Evolutionary conservation across 2,888 invertebrate genomes (phyloP), one percentile per base, ranked within the genome.

Genomic region (Noctua janthe): DNA sequence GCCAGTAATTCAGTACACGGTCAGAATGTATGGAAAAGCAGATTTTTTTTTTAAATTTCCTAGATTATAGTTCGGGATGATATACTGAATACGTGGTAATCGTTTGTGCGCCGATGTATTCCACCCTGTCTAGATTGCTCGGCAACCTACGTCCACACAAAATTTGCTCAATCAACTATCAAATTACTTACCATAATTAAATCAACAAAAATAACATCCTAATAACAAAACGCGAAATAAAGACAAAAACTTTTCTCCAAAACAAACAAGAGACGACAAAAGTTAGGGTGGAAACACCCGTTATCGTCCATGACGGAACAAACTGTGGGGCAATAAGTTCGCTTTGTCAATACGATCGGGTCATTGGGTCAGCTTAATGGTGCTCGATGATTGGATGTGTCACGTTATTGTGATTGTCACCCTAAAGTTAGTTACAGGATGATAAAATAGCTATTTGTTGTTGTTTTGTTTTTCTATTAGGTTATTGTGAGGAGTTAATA

Each of bases 361-460:
- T 88, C 89, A 89, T 85, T 84, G 85, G 87, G 84, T 85, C 89
- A 86, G 69, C 66, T 84, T 82, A 87, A 87, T 87, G 78, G 78
- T 71, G 70, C 72, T 62, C 80, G 54, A 80, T 88, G 87, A 89
- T 89, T 89, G 83, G 87, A 84, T 79, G 88, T 71, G 82, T 78
- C 84, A 75, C 71, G 66, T 89, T 82, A 87, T 84, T 78, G 83
- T 75, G 83, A 87, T 84, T 83, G 85, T 80, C 79, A 81, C 74
- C 66, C 81, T 89, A 82, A 74, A 82, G 49, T 89, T 82, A 83
- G 74, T 86, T 71, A 86, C 64, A 67, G 43, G n/a, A 59, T 73
- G 43, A 84, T 86, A 71, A 74, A 86, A 74, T 74, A 51, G 29
- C 64, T 39, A 74, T 81, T 67, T 49, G 20, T 71, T 83, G 67